Base-by-base conservation (phyloP, 2,888 invertebrate species). In the Sminthurinus aureus region DNA sequence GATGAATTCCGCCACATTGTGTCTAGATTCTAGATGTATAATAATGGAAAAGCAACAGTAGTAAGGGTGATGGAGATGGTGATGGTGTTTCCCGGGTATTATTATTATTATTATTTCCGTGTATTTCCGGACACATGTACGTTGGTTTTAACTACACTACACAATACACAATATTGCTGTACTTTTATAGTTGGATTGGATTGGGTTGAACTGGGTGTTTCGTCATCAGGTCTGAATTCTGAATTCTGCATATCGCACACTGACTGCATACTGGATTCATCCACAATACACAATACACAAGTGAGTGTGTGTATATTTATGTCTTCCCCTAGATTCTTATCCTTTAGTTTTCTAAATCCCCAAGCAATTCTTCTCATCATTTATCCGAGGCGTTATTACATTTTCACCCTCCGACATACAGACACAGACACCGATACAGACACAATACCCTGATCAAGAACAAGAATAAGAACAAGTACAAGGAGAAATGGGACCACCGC, bases 321-420 rank as follows among this genome's bases (percentile, higher is more conserved):
- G 38, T 38, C 50, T 80, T 85, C 85, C 83, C 83, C 85, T 80
- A 80, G 81, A 83, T 85, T 83, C 85, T 84, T 83, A 85, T 82
- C 82, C 85, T 81, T 83, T 83, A 83, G 85, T 83, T 82, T 83
- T 73, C 69, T 77, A 83, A 84, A 84, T 85, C 85, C 85, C 85
- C 77, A 84, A 82, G 82, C 83, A 78, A 83, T 83, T 81, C 85
- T 84, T 85, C 85, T 84, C 85, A 82, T 85, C 85, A 85, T 85
- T 85, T 85, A 85, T 85, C 74, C 78, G n/a, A 51, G 82, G 51
- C 75, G 79, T 79, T 84, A 85, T 85, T 85, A 83, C 82, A 85
- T 83, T 85, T 85, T 83, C 83, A 83, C 85, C 83, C 83, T 83
- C 81, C 75, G 24, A 26, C 24, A 24, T 38, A 26, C 64, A 20